Base-by-base conservation (phyloP, 2,797 vertebrate species). In the Melanotaenia nigrans region DNA sequence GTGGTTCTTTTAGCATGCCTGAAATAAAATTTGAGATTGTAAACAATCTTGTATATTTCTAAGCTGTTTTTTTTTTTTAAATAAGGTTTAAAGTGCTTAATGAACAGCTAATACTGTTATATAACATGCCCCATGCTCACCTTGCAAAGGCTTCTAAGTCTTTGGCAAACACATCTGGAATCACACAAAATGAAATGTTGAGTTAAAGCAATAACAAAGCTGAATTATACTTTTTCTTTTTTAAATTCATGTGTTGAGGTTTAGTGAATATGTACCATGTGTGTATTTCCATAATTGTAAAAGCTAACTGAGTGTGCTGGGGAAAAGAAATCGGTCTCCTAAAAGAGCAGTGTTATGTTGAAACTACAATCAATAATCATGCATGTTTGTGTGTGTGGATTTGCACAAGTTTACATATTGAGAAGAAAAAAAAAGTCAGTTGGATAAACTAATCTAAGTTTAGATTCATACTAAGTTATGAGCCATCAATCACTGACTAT, bases 61-160 rank as follows among this genome's bases (percentile, higher is more conserved):
- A 3, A 10, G 3, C 7, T 5, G 2, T 5, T 42, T 10, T 7
- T 5, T 42, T 10, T 7, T 6, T 35, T 33, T 47, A 0, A 40
- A n/a, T 6, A 33, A 36, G 1, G 1, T 36, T 5, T 5, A 2
- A n/a, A 45, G 3, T 1, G 3, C 6, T 20, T 45, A 45, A 4
- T 38, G 18, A 45, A 1, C 18, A 12, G 1, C 33, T 25, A 45
- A 32, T 30, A 56, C 28, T 7, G 5, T 30, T 5, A 1, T 24
- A 10, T 0, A n/a, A 11, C 11, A 3, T 54, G 4, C 61, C 18
- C 9, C 11, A 3, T 54, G 4, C 61, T 81, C 90, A 99, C 97
- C 96, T 97, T 56, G 98, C 95, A 92, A 99, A 99, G 61, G 96
- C 94, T 84, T 99, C 97, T 63, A 98, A 92, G 87, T 99, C 97